These are phyloP conservation scores for Strigamia maritima DNA, from an alignment of 2,888 invertebrate genomes.

Conservation along the genomic window DNA sequence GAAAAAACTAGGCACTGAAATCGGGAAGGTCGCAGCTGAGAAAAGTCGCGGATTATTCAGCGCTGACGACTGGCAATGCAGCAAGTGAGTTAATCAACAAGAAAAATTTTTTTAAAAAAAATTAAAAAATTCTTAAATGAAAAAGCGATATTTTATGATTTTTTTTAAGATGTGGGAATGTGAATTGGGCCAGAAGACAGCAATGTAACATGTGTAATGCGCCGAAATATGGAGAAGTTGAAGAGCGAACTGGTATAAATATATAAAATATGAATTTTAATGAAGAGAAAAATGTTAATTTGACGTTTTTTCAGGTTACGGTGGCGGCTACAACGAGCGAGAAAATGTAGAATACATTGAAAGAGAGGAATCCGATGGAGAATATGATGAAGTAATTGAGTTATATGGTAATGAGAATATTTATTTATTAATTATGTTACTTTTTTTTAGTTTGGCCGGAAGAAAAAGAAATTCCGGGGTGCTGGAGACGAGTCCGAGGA, in stretches of 20 bases:
- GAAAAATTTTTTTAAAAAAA: neutral
- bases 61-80: conserved; percentile 99
- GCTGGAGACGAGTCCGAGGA: neutral
- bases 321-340: conserved; percentile 80
- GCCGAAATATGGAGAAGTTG: conserved; percentile 91
- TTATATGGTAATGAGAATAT: too few relatives aligned
- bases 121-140: neutral
- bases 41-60: conserved; percentile 94
- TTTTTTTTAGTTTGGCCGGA: conserved; percentile 54
- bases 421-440: neutral
- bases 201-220: conserved; percentile 99
- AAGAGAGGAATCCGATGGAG: conserved; percentile 81
- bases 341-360: conserved; percentile 94
- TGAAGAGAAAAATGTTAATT: conserved; percentile 38
- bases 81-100: conserved; percentile 61
- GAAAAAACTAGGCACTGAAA: conserved; percentile 89
- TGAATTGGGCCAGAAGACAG: conserved; percentile 94
- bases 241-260: conserved; percentile 62
- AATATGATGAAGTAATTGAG: conserved; percentile 82
- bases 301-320: conserved; percentile 49
- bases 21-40: conserved; percentile 96
- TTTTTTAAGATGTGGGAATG: conserved; percentile 80
- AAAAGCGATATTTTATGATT: neutral
- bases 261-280: neutral
- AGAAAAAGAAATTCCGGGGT: conserved; percentile 56